Percentiles rank a stretch among this genome's conserved stretches.
Conservation (phyloP, 1,140 invertebrate genomes). For the Meloidogyne chitwoodi region DNA sequence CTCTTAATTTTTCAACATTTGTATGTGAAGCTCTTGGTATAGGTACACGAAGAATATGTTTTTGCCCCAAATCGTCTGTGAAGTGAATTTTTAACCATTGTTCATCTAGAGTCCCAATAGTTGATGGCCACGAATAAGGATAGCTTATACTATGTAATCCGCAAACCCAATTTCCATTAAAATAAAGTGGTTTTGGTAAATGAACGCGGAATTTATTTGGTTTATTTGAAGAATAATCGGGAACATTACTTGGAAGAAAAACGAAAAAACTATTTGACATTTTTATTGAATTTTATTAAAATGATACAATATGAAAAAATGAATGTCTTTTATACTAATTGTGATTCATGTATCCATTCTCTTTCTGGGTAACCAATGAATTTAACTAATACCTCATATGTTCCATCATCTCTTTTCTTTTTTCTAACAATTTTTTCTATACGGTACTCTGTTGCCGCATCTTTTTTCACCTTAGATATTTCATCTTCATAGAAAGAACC, state of each 20-base stretch:
- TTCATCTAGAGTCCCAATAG: no score
- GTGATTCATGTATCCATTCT: no score
- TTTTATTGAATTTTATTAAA: background rate
- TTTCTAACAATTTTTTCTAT: background rate
- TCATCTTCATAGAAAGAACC: slow-evolving; percentile 10
- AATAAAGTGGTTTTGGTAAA: slow-evolving; percentile 7
- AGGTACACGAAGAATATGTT: no score
- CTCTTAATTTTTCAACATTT: background rate
- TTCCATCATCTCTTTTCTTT: slow-evolving; percentile 2
- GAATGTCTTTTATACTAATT: slow-evolving; percentile 13
- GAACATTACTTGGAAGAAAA: slow-evolving; percentile 9
- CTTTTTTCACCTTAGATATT: background rate
- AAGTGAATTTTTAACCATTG: no score
- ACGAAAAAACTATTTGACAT: slow-evolving; percentile 17
- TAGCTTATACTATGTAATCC: no score
- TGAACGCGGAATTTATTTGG: slow-evolving; percentile 13
- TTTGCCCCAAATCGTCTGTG: no score
- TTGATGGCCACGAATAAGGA: no score
- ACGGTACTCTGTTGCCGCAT: background rate
- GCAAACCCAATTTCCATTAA: slow-evolving; percentile 11
- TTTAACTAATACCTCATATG: slow-evolving; percentile 2
- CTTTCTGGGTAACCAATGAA: slow-evolving; percentile 1
- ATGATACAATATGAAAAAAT: background rate
- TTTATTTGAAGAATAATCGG: slow-evolving; percentile 3
- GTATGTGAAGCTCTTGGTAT: no score